Base-by-base conservation (phyloP, 2,888 invertebrate species). In the Blastobasis adustella region DNA sequence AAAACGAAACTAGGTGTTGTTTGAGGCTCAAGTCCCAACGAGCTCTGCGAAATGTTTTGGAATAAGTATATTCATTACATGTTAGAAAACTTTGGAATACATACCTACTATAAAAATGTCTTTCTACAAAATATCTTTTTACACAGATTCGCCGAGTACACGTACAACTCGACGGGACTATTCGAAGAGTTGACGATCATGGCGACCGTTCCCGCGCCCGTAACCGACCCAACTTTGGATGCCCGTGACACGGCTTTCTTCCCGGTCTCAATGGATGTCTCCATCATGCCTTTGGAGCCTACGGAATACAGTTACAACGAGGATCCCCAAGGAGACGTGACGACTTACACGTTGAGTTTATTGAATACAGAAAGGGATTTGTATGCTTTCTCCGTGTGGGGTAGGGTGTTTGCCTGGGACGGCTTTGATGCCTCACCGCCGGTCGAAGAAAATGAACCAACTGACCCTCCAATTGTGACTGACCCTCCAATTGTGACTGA, bases 331-430 rank as follows among this genome's bases (percentile, higher is more conserved):
- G 65, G 58, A 0, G 56, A 51, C 2, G 58, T 48, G 0, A 71
- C 74, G 0, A 54, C 65, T 4, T 73, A 69, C 45, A 70, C 61
- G 0, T 58, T 80, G 38, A 59, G 57, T 4, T 62, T 88, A 46
- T 61, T 55, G 1, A 70, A 72, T 44, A 54, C 50, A 5, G 53
- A 65, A 5, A 67, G 65, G 3, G 76, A 90, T 45, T 58, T 91
- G 46, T 79, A 90, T 45, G 70, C 80, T 5, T 90, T 91, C 53
- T 89, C 82, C 0, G 70, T 91, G 6, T 91, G 87, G 78, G 90
- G 91, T 0, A 77, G 91, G 56, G 76, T 85, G 47, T 91, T 82
- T 58, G 74, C 65, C 0, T 76, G 77, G 43, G 90, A 90, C 60
- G 82, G 76, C 0, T 50, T 69, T 45, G 72, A 70, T 0, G 71